Percentiles rank a stretch among this genome's conserved stretches.
Evolutionary conservation across 1,140 invertebrate genomes (phyloP).

Genomic region (Tribolium castaneum): DNA sequence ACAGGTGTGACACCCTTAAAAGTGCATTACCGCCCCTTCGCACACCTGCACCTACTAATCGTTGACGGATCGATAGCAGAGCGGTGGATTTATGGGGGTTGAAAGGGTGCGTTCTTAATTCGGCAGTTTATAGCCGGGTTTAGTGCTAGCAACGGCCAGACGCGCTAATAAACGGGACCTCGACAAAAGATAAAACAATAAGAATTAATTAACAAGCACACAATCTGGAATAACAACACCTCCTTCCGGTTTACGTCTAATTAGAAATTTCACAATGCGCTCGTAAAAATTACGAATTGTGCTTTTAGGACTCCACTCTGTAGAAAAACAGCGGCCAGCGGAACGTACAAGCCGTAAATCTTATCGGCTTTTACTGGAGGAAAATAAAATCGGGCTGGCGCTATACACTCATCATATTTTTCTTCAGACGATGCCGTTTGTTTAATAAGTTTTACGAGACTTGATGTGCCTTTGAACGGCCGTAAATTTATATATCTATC

Average conservation of each 20-base stretch:
- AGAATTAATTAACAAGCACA: conserved; percentile 33
- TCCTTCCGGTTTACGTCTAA: conserved; percentile 1
- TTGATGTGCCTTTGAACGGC: conserved; percentile 6
- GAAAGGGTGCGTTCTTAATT: conserved; percentile 17
- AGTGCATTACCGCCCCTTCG: conserved; percentile 11
- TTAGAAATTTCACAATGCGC: conserved; percentile 1
- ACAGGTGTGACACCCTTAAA: conserved; percentile 4
- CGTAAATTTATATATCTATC: conserved; percentile 10
- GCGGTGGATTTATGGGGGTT: not conserved
- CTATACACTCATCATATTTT: conserved; percentile 30
- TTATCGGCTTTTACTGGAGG: conserved; percentile 15
- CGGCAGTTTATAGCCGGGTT: conserved; percentile 5
- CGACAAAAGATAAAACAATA: conserved; percentile 31
- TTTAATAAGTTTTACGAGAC: conserved; percentile 23
- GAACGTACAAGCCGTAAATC: conserved; percentile 4
- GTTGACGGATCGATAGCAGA: not conserved
- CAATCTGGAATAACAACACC: conserved; percentile 23
- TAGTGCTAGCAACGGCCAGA: conserved; percentile 1
- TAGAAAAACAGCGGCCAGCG: not conserved
- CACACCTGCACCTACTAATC: not conserved
- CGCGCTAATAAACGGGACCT: conserved; percentile 12
- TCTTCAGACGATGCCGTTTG: conserved; percentile 11
- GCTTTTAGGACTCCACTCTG: not conserved
- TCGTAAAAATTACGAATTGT: not conserved
- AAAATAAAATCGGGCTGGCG: conserved; percentile 22